These are phyloP conservation scores for Euthynnus affinis DNA, from an alignment of 2,797 vertebrate genomes.

Conservation along the genomic window DNA sequence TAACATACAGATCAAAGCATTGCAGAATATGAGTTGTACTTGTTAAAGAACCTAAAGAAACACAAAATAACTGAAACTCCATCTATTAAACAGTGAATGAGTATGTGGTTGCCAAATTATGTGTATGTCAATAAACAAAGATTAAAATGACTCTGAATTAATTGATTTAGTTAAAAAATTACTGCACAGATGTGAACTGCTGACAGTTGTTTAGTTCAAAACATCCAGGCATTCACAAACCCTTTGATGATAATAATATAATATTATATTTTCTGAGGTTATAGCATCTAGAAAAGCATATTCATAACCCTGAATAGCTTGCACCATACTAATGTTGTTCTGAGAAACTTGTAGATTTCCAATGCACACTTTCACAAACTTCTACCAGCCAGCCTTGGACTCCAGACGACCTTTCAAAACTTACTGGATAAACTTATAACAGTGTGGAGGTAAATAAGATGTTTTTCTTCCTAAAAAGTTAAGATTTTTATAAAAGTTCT, in stretches of 20 bases:
- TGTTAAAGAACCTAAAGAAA: too few relatives aligned
- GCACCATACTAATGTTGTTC: neutral
- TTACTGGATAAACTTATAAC: neutral
- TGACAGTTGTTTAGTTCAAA: neutral
- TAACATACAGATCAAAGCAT: too few relatives aligned
- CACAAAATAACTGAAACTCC: too few relatives aligned
- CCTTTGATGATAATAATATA: too few relatives aligned
- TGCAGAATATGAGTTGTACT: too few relatives aligned
- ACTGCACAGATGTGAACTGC: too few relatives aligned
- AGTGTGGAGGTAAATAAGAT: conserved; percentile 19
- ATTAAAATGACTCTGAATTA: neutral
- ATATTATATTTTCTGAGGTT: neutral
- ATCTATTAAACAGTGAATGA: neutral
- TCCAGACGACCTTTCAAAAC: conserved; percentile 4
- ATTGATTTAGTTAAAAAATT: too few relatives aligned
- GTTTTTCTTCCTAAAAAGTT: conserved; percentile 15
- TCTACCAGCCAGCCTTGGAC: neutral
- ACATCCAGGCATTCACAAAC: neutral
- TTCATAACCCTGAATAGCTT: neutral
- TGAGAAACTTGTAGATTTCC: neutral
- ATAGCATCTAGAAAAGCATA: neutral
- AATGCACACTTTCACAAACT: conserved; percentile 3
- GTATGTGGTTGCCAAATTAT: neutral
- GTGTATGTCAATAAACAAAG: neutral
- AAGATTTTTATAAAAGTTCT: conserved; percentile 13